phyloP scores from a whole-genome alignment of 1,140 invertebrate genomes.

The Drosophila quadrilineata region DNA sequence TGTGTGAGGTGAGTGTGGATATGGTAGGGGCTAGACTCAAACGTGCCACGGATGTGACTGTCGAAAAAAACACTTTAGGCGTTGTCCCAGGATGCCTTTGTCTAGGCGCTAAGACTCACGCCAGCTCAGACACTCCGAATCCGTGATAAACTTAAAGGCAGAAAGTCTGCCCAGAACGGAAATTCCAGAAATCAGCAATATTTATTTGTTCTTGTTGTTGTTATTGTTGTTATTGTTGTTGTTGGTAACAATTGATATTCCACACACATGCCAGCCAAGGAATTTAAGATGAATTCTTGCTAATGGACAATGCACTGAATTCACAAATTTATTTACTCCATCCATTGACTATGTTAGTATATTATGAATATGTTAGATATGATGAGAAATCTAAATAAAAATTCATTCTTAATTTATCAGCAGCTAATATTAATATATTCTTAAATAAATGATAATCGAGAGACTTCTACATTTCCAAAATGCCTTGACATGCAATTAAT shows the following conservation, averaged over 20 bases:
- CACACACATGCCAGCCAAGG: not conserved
- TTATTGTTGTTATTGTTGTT: not conserved
- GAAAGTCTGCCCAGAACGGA: slow-evolving; percentile 4
- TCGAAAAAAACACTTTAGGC: slow-evolving; percentile 68
- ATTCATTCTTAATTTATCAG: no score
- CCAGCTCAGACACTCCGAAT: slow-evolving; percentile 10
- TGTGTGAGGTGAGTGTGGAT: slow-evolving; percentile 6
- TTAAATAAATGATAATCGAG: no score
- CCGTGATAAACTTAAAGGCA: slow-evolving; percentile 25
- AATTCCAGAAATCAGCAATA: not conserved
- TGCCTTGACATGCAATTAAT: no score
- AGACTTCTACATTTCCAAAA: no score
- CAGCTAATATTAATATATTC: no score
- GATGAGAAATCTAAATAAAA: no score
- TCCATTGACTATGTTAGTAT: no score
- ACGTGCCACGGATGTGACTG: slow-evolving; percentile 65
- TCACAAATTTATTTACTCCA: slow-evolving; percentile 2
- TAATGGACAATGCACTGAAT: not conserved
- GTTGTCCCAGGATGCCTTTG: slow-evolving; percentile 60
- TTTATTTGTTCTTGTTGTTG: not conserved
- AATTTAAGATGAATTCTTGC: not conserved
- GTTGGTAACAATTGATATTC: slow-evolving; percentile 6
- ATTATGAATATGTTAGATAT: no score
- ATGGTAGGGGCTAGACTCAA: slow-evolving; percentile 9
- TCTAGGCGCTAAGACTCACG: slow-evolving; percentile 65